Percentiles rank a stretch among this genome's conserved stretches.
phyloP scores from a whole-genome alignment of 2,888 invertebrate genomes.

The Philopedon plagiatum region DNA sequence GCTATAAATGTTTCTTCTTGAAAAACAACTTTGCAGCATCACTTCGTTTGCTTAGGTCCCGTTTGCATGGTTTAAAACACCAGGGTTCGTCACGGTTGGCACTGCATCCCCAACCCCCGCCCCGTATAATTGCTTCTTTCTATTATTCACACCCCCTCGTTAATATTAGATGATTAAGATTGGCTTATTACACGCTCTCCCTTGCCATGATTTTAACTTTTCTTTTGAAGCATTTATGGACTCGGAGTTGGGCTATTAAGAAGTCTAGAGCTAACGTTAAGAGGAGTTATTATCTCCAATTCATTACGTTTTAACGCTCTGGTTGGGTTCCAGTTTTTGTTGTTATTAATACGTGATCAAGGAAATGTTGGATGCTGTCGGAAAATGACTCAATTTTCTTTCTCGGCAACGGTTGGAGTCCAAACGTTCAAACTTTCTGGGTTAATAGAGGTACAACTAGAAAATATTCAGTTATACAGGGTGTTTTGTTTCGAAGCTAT shows the following conservation, averaged over 20 bases:
- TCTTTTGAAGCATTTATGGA: constrained; percentile 47
- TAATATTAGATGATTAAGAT: constrained; percentile 59
- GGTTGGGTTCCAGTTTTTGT: too few species aligned
- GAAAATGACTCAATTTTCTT: too few species aligned
- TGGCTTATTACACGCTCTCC: constrained; percentile 54
- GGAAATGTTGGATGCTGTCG: too few species aligned
- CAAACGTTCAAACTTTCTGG: too few species aligned
- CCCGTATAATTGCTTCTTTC: constrained; percentile 64
- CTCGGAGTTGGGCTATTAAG: constrained; percentile 12
- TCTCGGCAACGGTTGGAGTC: too few species aligned
- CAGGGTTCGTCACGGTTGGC: constrained; percentile 1
- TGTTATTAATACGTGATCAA: too few species aligned
- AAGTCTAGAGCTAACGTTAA: background rate
- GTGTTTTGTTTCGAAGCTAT: too few species aligned
- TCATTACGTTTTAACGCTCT: too few species aligned
- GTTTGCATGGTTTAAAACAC: constrained; percentile 58
- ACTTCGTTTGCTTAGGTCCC: constrained; percentile 56
- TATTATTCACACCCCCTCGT: constrained; percentile 63
- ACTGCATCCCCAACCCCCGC: constrained; percentile 47
- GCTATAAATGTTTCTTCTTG: too few species aligned
- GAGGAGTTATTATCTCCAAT: too few species aligned
- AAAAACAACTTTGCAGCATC: constrained; percentile 19
- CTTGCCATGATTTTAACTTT: constrained; percentile 48
- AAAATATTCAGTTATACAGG: too few species aligned
- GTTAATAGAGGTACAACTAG: too few species aligned